These are phyloP conservation scores for Microvelia longipes DNA, from an alignment of 1,140 invertebrate genomes.

Conservation along the genomic window DNA sequence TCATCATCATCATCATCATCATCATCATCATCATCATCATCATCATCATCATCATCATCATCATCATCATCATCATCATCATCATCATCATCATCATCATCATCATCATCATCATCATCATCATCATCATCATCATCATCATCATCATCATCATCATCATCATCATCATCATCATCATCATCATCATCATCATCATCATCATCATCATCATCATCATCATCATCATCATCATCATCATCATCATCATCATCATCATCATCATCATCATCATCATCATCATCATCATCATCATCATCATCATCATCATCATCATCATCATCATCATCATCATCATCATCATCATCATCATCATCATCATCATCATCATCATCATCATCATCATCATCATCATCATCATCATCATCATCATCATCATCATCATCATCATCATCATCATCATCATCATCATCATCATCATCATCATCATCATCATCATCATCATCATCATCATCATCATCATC, in stretches of 20 bases:
- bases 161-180: too few relatives aligned
- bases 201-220: too few relatives aligned
- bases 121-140: constrained; percentile 3
- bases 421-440: not conserved
- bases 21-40: constrained; percentile 4
- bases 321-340: not conserved
- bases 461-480: not conserved
- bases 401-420: not conserved
- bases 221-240: too few relatives aligned
- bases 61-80: constrained; percentile 13
- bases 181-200: too few relatives aligned
- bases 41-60: not conserved
- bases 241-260: too few relatives aligned
- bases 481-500: not conserved
- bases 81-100: not conserved
- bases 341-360: not conserved
- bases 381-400: not conserved
- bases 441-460: not conserved
- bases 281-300: not conserved
- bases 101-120: constrained; percentile 1
- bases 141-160: too few relatives aligned
- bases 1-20: not conserved
- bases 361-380: not conserved
- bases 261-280: too few relatives aligned
- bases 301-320: not conserved